These are phyloP conservation scores for Enteromius fasciolatus DNA, from an alignment of 2,797 vertebrate species.

Conservation along the genomic window DNA sequence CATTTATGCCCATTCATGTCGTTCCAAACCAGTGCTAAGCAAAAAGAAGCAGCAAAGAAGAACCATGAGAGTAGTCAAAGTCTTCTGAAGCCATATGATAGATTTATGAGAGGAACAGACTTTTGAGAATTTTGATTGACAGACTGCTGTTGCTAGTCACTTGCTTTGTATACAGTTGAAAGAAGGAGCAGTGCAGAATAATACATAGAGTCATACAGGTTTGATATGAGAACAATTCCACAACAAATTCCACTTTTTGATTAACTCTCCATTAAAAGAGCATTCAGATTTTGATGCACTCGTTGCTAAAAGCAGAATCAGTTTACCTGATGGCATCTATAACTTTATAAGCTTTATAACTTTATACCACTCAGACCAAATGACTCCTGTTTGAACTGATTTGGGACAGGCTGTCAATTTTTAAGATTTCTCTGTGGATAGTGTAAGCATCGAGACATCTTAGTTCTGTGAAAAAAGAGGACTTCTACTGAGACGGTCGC, in stretches of 20 bases:
- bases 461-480: constrained; percentile 16
- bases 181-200: background rate
- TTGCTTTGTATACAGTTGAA: background rate
- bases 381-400: constrained; percentile 14
- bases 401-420: constrained; percentile 19
- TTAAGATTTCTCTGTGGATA: background rate
- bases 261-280: background rate
- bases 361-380: constrained; percentile 1
- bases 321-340: constrained; percentile 8
- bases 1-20: background rate
- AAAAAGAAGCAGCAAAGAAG: background rate
- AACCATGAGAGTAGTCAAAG: background rate
- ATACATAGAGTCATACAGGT: background rate
- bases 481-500: background rate
- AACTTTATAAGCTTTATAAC: background rate
- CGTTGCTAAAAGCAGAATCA: constrained; percentile 4
- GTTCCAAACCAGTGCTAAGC: background rate
- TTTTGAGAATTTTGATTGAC: background rate
- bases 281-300: background rate
- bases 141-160: background rate
- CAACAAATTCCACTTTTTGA: background rate
- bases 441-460: constrained; percentile 16
- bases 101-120: background rate
- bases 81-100: background rate
- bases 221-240: background rate